Conservation (phyloP, 2,113 vertebrate species). For the Brachirus orientalis region DNA sequence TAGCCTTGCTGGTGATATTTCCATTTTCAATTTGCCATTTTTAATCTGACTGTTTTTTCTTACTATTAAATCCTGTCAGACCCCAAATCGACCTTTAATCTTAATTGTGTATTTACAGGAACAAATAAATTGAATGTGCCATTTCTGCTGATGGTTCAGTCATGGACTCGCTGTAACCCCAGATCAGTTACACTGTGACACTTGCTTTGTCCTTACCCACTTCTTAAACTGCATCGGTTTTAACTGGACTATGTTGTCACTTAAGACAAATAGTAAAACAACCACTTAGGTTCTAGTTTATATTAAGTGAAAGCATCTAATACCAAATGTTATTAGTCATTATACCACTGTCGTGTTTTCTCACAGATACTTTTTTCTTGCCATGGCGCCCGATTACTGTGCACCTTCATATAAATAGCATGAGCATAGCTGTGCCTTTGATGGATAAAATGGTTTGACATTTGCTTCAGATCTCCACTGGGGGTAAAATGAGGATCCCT, state of each 20-base stretch:
- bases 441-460: conserved; percentile 77
- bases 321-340: conserved; percentile 27
- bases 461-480: conserved; percentile 73
- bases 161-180: no score
- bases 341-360: conserved; percentile 44
- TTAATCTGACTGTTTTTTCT: not conserved
- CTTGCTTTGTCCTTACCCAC: not conserved
- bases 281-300: conserved; percentile 4
- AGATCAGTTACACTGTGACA: conserved; percentile 8
- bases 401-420: conserved; percentile 62
- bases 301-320: conserved; percentile 16
- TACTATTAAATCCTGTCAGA: not conserved
- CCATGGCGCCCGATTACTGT: conserved; percentile 39
- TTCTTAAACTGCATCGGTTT: conserved; percentile 30
- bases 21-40: no score
- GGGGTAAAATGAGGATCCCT: conserved; percentile 64
- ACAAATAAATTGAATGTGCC: conserved; percentile 1
- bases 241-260: not conserved
- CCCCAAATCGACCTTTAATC: not conserved
- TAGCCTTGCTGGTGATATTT: no score
- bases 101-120: not conserved
- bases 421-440: conserved; percentile 63
- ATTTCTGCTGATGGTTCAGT: conserved; percentile 16
- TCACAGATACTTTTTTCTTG: conserved; percentile 22
- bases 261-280: conserved; percentile 17